Conservation (phyloP, 64 coral and sea anemone genomes). For the Pocillopora verrucosa region DNA sequence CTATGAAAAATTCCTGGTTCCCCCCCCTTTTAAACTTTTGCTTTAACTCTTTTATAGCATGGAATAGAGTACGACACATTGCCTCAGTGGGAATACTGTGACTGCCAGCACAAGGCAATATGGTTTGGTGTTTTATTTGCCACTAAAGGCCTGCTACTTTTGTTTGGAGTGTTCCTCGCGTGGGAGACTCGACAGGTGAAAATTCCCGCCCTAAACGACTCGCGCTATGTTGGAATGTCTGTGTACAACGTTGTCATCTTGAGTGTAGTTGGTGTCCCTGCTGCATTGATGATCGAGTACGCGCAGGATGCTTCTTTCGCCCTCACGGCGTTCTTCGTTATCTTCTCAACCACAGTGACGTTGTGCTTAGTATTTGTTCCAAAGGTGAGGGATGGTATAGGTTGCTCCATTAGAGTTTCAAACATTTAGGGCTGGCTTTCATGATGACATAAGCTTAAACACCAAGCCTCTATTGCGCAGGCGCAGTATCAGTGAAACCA, state of each 20-base stretch:
- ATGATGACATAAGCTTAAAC: no score
- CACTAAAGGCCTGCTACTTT: conserved; percentile 60
- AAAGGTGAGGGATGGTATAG: conserved; percentile 41
- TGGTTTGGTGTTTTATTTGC: conserved; percentile 77
- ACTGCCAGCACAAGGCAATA: conserved; percentile 59
- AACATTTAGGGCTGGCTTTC: no score
- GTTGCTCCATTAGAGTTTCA: background rate
- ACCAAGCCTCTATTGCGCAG: no score
- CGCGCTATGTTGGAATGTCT: conserved; percentile 78
- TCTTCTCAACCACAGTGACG: conserved; percentile 75
- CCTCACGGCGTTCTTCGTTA: conserved; percentile 49
- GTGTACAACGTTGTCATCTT: conserved; percentile 87
- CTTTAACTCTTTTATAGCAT: conserved; percentile 35
- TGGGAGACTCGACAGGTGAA: conserved; percentile 87
- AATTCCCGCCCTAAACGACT: conserved; percentile 82
- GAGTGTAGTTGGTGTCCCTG: conserved; percentile 76
- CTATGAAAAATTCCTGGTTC: no score
- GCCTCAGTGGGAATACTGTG: conserved; percentile 67
- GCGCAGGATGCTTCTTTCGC: conserved; percentile 57
- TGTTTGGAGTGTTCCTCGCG: conserved; percentile 80
- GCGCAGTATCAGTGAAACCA: no score
- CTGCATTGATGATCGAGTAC: conserved; percentile 60
- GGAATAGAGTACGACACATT: conserved; percentile 56
- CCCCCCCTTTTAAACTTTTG: no score
- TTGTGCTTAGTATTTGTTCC: conserved; percentile 83